Base-by-base conservation (phyloP, 2,888 invertebrate species). In the Philhelius pedissequus region DNA sequence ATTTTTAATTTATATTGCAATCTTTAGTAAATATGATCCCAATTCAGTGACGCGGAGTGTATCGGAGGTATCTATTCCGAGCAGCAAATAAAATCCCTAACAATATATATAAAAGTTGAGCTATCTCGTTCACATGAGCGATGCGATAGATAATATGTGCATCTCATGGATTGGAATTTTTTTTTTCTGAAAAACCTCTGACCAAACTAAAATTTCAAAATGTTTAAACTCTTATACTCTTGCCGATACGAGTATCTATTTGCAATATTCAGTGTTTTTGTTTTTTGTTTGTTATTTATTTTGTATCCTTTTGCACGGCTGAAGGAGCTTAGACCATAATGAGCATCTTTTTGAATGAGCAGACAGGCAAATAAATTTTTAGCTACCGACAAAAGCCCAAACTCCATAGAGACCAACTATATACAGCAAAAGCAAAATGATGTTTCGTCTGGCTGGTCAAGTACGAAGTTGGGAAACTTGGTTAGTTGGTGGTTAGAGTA, bases 401-500 rank as follows among this genome's bases (percentile, higher is more conserved):
- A 75, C 81, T 76, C 0, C 3, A 20, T 20, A 45, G 9, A 22
- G 9, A 20, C 20, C 58, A 9, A 38, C n/a, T n/a, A n/a, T n/a
- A n/a, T n/a, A n/a, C 6, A 13, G 13, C 13, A 56, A 25, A 27
- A 43, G 18, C 52, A 30, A 52, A 45, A 45, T 58, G 27, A 52
- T 52, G 66, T 82, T 77, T 52, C 82, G 68, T 77, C 73, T 77
- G 82, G 73, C 25, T 82, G 60, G 54, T 77, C 64, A 71, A 76
- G 76, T 76, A 76, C 70, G 70, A 64, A 64, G 70, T 32, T 62
- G 15, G 6, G 15, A 13, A 32, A 3, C 3, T 35, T 35, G 35
- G 35, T 40, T 54, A 22, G 60, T 20, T 45, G 13, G 68, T 74
- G 74, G 78, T 71, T 32, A 30, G 78, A 64, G 35, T 11, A n/a